Base-by-base conservation (phyloP, 53 echinoderm and acorn worm genomes). In the Stichopus horrens region DNA sequence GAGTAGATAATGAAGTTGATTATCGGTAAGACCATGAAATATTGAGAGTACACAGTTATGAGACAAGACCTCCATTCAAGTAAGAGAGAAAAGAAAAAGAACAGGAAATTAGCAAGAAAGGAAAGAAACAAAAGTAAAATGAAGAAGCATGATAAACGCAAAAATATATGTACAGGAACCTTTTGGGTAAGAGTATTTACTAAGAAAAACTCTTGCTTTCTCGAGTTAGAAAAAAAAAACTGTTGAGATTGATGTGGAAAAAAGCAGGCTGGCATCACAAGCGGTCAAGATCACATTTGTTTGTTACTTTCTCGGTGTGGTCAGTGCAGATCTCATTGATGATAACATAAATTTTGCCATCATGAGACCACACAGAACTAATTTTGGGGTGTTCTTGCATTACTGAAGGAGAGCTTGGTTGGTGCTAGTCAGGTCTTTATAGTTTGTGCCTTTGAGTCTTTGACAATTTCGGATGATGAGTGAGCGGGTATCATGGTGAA, bases 141-240 rank as follows among this genome's bases (percentile, higher is more conserved):
- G 52, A 76, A 76, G 9, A 76, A 20, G 76, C 5, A 76, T 3
- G 19, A 10, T 74, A 74, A 74, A 10, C 13, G 5, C 75, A 74
- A 10, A 74, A 74, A 74, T 74, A 74, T n/a, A 74, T 5, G 75
- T 74, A 74, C 19, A 74, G 75, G 5, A 74, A 74, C 75, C 75
- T 74, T 74, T 74, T 74, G 75, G 75, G 5, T 74, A 74, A 10
- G 19, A 74, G 75, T 74, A 74, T 74, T 74, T 13, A 74, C 20
- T 74, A 14, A 66, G 67, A 11, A 37, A 37, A 37, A 37, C 37
- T 37, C 37, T 37, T 37, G 37, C 37, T 37, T 37, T 37, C 37
- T 18, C 4, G 18, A 66, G 11, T 66, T 18, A 66, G 11, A 14
- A 18, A 74, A 37, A 22, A 52, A 52, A 76, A 21, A 76, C 9